A percentile compares a stretch with the other conserved stretches of the same genome.
These are phyloP conservation scores for Staurois parvus DNA, from an alignment of 2,797 vertebrate species.

Conservation along the genomic window DNA sequence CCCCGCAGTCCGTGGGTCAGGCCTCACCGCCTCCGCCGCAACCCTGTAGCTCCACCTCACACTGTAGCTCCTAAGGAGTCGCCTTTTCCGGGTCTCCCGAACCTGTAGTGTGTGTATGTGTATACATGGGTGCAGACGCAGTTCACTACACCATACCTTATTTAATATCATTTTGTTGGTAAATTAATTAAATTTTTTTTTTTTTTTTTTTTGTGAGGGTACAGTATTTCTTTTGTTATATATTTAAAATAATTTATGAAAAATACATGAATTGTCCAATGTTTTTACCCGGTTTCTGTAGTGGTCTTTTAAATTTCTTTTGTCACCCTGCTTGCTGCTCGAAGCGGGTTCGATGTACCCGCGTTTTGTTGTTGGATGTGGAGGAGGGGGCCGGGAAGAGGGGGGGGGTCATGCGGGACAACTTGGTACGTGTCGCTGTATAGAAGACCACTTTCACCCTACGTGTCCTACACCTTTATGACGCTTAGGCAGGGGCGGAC, in stretches of 20 bases:
- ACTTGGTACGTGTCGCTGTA: too few species aligned
- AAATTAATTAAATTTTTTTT: slow-evolving; percentile 75
- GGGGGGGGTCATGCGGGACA: too few species aligned
- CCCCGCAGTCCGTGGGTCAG: neutral
- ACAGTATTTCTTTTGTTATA: slow-evolving; percentile 93
- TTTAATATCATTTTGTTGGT: slow-evolving; percentile 84
- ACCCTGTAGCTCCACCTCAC: too few species aligned
- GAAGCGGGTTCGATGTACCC: neutral
- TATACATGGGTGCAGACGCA: slow-evolving; percentile 74
- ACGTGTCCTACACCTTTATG: too few species aligned
- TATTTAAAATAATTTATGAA: slow-evolving; percentile 93
- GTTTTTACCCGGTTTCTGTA: slow-evolving; percentile 74
- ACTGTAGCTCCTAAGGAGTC: too few species aligned
- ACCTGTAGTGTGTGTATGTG: slow-evolving; percentile 67
- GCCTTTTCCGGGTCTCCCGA: neutral
- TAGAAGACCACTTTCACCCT: too few species aligned
- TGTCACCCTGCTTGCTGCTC: neutral
- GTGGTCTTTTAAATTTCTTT: slow-evolving; percentile 75
- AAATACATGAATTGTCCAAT: slow-evolving; percentile 88
- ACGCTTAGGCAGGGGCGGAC: too few species aligned
- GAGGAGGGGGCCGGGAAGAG: too few species aligned
- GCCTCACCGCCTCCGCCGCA: too few species aligned
- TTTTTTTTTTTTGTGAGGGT: slow-evolving; percentile 65
- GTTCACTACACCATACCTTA: slow-evolving; percentile 78
- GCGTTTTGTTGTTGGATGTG: neutral